Base-by-base conservation (phyloP, 2,113 vertebrate genomes). In the Odobenus rosmarus region DNA sequence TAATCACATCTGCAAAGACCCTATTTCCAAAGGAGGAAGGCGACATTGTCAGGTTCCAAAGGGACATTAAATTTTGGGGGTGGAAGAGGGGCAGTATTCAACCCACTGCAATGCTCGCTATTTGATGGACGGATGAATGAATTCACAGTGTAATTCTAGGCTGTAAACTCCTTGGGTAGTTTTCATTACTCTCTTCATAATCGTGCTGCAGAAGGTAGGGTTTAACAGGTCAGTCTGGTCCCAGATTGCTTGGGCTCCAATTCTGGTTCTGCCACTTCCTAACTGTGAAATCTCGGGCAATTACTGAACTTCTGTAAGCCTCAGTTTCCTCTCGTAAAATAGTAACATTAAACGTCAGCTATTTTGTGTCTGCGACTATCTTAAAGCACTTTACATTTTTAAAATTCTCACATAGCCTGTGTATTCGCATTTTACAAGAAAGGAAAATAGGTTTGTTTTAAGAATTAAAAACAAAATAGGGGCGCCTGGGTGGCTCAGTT, bases 311-410 rank as follows among this genome's bases (percentile, higher is more conserved):
- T 84, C 26, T 64, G 53, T 62, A 33, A 85, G 64, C 51, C 18
- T 93, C 46, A 62, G n/a, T 77, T 91, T 94, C 28, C 57, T 94
- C 14, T 80, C 61, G n/a, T 67, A 88, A 93, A 91, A n/a, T 42
- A 42, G 51, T 69, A 83, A 31, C 26, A 42, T 0, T 51, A 74
- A 80, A 10, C 51, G 23, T 80, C 42, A 95, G 23, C 57, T 59
- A 49, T 88, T 64, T 71, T 46, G n/a, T 90, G 28, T 79, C n/a
- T 94, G 59, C 13, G 46, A 26, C 39, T 88, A 33, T 76, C 88
- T 91, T 53, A 92, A 96, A 59, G 16, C 21, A 74, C 39, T 61
- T 53, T 67, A 74, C 13, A 11, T 53, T 36, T 92, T 95, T 62
- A 49, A 33, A 95, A 64, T 77, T 28, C 21, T 33, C 5, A 2